phyloP scores from a whole-genome alignment of 1,140 invertebrate species.

The Pseudoatta argentina region DNA sequence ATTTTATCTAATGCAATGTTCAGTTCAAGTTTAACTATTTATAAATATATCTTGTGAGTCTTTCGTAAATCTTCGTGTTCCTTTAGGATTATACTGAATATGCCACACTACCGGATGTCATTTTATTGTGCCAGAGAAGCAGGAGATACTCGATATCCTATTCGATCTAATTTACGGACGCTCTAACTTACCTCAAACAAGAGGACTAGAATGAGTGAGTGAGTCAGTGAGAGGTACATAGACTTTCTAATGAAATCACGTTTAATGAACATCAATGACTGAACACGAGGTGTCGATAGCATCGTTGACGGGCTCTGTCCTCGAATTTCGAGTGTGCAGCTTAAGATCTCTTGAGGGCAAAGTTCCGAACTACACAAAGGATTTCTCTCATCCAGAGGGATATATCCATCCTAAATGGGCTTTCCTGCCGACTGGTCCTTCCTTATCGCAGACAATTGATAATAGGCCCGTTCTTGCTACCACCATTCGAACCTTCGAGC shows the following conservation, averaged over 20 bases:
- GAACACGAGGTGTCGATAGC: slow-evolving; percentile 59
- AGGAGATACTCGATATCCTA: not conserved
- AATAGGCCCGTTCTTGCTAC: slow-evolving; percentile 57
- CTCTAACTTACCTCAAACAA: slow-evolving; percentile 15
- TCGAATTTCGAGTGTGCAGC: slow-evolving; percentile 54
- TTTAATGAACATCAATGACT: slow-evolving; percentile 56
- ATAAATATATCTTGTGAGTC: not conserved
- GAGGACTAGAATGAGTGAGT: not conserved
- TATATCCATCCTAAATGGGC: slow-evolving; percentile 64
- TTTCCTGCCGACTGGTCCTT: slow-evolving; percentile 37
- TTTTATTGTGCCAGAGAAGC: not conserved
- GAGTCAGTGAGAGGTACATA: not conserved
- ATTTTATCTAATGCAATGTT: not conserved
- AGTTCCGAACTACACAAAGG: slow-evolving; percentile 64
- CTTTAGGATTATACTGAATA: not conserved
- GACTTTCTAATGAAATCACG: slow-evolving; percentile 15
- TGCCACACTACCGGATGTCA: not conserved
- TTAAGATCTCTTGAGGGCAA: slow-evolving; percentile 28
- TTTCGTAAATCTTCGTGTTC: not conserved
- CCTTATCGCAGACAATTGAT: slow-evolving; percentile 67
- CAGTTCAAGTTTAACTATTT: not conserved
- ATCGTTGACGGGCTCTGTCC: slow-evolving; percentile 27
- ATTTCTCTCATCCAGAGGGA: slow-evolving; percentile 1
- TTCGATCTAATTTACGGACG: slow-evolving; percentile 19
- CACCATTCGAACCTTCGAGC: slow-evolving; percentile 27